Percentiles rank a stretch among this genome's conserved stretches.
Conservation (phyloP, 2,888 invertebrate species). For the Pegoplata infirma region DNA sequence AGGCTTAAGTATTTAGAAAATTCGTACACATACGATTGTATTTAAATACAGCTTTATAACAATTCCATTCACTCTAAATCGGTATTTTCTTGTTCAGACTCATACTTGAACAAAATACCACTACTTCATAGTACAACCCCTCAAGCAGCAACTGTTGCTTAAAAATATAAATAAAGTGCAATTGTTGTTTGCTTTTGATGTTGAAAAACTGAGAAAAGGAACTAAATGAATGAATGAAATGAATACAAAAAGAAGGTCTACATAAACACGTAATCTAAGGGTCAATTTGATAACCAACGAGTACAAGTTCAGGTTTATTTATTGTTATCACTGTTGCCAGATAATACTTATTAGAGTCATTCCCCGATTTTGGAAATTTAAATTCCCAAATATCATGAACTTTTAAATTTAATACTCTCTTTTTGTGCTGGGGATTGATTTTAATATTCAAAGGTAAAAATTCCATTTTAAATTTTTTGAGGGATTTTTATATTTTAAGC, state of each 20-base stretch:
- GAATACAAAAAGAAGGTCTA: background rate
- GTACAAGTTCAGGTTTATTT: constrained; percentile 40
- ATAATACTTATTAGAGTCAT: no score
- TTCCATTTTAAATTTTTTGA: no score
- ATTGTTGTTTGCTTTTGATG: background rate
- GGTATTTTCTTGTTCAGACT: background rate
- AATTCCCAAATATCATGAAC: no score
- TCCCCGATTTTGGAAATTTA: no score
- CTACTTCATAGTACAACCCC: no score
- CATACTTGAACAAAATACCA: background rate
- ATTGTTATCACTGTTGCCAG: background rate
- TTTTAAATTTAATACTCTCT: no score
- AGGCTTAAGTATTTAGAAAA: no score
- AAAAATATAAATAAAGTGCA: background rate
- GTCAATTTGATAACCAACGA: constrained; percentile 22
- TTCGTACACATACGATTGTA: no score
- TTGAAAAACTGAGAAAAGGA: background rate
- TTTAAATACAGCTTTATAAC: no score
- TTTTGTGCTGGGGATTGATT: no score
- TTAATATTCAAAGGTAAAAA: no score
- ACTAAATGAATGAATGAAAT: background rate
- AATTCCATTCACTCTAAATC: background rate
- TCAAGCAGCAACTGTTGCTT: background rate
- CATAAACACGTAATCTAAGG: background rate
- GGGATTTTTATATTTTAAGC: no score